Percentiles rank a stretch among this genome's conserved stretches.
These are phyloP conservation scores for Helostoma temminkii DNA, from an alignment of 2,797 vertebrate genomes.

Conservation along the genomic window DNA sequence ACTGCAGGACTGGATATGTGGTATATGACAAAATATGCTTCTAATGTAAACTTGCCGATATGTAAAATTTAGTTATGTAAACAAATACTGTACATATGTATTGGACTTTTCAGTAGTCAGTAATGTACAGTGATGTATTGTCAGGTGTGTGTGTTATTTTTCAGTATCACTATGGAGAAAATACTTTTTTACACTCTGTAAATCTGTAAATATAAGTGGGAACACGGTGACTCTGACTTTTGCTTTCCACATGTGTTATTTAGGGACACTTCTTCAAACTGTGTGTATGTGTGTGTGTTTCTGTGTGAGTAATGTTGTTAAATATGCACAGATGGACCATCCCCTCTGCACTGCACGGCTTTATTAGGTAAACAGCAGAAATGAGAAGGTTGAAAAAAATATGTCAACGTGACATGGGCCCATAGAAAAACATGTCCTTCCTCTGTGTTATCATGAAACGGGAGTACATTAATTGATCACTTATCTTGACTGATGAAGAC, in stretches of 20 bases:
- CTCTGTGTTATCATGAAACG: slow-evolving; percentile 39
- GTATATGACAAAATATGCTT: no score
- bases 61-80: no score
- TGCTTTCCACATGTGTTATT: slow-evolving; percentile 7
- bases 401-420: slow-evolving; percentile 67
- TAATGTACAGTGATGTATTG: no score
- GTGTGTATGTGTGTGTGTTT: slow-evolving; percentile 18
- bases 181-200: not conserved
- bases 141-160: not conserved
- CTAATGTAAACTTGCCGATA: no score
- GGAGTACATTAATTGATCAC: slow-evolving; percentile 50
- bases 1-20: no score
- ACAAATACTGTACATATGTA: no score
- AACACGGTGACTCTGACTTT: not conserved
- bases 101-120: no score
- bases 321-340: slow-evolving; percentile 47
- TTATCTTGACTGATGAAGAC: slow-evolving; percentile 63
- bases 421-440: slow-evolving; percentile 63
- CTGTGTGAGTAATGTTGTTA: slow-evolving; percentile 20
- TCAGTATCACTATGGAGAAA: not conserved
- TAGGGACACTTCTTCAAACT: not conserved
- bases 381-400: slow-evolving; percentile 41
- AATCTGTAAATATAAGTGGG: not conserved
- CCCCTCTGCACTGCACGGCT: slow-evolving; percentile 17
- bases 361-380: slow-evolving; percentile 65